phyloP scores from a whole-genome alignment of 2,888 invertebrate genomes.

The Tenthredo livida region DNA sequence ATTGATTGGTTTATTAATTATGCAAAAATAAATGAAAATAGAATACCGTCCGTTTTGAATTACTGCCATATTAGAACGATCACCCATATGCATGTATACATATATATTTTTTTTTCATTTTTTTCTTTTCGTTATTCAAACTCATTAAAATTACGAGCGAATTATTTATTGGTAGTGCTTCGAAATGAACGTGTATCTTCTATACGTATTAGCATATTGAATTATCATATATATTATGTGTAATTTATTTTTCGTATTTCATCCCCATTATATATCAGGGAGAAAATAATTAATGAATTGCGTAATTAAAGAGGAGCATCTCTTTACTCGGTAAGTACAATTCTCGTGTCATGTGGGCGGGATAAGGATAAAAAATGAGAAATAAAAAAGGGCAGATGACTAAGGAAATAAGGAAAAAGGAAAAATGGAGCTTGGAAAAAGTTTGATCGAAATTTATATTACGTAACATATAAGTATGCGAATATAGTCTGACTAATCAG shows the following conservation, averaged over 20 bases:
- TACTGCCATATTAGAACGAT: not conserved
- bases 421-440: not conserved
- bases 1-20: not conserved
- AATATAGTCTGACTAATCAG: not conserved
- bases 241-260: not conserved
- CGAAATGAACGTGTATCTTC: not conserved
- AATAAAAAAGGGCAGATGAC: not conserved
- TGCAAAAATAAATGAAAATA: not conserved
- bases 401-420: not conserved
- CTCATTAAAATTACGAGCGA: constrained; percentile 18
- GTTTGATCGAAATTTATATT: not conserved
- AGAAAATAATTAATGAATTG: not conserved
- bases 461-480: not conserved
- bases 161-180: constrained; percentile 20
- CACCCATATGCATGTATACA: no score
- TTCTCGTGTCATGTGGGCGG: not conserved
- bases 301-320: not conserved
- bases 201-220: not conserved
- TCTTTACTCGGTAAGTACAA: constrained; percentile 13
- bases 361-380: not conserved
- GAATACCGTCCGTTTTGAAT: constrained; percentile 12
- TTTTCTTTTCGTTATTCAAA: constrained; percentile 7
- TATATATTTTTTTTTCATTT: no score
- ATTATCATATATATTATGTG: not conserved
- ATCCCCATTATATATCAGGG: no score